Percentiles rank a stretch among this genome's conserved stretches.
Evolutionary conservation across 53 echinoderm and acorn worm genomes (phyloP).

Genomic region (Crossaster papposus): DNA sequence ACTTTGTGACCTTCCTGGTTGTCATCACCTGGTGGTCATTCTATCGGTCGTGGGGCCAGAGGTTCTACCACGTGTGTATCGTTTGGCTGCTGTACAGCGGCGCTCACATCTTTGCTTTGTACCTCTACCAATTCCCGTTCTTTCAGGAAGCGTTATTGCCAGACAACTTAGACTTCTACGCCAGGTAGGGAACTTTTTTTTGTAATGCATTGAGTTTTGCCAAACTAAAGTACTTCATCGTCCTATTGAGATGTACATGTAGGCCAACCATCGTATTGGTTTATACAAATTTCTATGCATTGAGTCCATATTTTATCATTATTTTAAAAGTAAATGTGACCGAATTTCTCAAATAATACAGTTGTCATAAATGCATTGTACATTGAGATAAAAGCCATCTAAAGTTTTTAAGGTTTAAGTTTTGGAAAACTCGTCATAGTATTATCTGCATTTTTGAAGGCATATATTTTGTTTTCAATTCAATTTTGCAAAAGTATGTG

Average conservation of each 20-base stretch:
- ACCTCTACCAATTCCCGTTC: conserved; percentile 85
- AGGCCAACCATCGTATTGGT: too few relatives aligned
- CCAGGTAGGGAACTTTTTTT: conserved; percentile 27
- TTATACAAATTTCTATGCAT: too few relatives aligned
- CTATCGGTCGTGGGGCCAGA: conserved; percentile 88
- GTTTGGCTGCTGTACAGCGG: conserved; percentile 91
- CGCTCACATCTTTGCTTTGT: conserved; percentile 79
- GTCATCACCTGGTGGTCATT: conserved; percentile 98
- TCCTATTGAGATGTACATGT: too few relatives aligned
- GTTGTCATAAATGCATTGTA: too few relatives aligned
- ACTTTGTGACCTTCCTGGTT: conserved; percentile 83
- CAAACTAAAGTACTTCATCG: too few relatives aligned
- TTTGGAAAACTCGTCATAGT: background rate
- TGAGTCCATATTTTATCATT: too few relatives aligned
- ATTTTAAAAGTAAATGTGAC: too few relatives aligned
- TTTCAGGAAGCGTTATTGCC: conserved; percentile 74
- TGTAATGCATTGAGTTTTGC: background rate
- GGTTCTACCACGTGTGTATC: conserved; percentile 76
- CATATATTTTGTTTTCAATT: background rate
- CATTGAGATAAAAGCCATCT: too few relatives aligned
- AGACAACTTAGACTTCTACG: conserved; percentile 40
- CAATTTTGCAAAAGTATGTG: background rate
- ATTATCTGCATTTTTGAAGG: background rate
- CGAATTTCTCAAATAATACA: too few relatives aligned
- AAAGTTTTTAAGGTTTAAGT: too few relatives aligned